Evolutionary conservation across 2,113 vertebrate species (phyloP).

Genomic region (Corydoras sp.): DNA sequence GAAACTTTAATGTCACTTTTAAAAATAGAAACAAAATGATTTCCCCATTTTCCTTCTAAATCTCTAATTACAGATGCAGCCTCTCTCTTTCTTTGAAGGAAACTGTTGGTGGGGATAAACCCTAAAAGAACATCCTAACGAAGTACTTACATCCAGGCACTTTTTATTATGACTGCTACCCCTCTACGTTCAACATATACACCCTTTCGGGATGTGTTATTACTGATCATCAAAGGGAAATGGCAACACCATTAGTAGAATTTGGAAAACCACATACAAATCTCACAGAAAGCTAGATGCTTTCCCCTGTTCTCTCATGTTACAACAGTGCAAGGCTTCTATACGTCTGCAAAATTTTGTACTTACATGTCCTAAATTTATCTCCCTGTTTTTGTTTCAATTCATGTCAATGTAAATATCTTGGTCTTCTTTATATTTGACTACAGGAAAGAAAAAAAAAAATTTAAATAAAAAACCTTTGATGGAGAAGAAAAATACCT

Average conservation of each 20-base stretch:
- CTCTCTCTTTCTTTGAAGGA: slow-evolving; percentile 61
- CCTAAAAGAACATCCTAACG: slow-evolving; percentile 40
- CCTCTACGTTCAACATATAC: slow-evolving; percentile 61
- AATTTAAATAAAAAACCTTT: too few relatives aligned
- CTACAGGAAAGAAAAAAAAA: too few relatives aligned
- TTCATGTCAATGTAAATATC: too few relatives aligned
- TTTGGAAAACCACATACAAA: too few relatives aligned
- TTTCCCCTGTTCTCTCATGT: too few relatives aligned
- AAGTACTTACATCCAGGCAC: slow-evolving; percentile 46
- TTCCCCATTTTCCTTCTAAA: slow-evolving; percentile 46
- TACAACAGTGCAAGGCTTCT: too few relatives aligned
- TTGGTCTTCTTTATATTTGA: too few relatives aligned
- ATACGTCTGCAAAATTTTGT: too few relatives aligned
- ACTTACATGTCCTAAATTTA: too few relatives aligned
- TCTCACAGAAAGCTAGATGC: too few relatives aligned
- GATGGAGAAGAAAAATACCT: too few relatives aligned
- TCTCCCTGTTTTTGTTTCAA: too few relatives aligned
- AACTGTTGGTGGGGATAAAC: slow-evolving; percentile 63
- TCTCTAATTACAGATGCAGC: slow-evolving; percentile 70
- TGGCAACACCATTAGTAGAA: slow-evolving; percentile 54
- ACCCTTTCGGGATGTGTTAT: slow-evolving; percentile 55
- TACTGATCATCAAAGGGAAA: slow-evolving; percentile 60
- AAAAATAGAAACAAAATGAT: slow-evolving; percentile 57
- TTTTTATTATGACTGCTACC: slow-evolving; percentile 38
- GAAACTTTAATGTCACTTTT: slow-evolving; percentile 58